A percentile compares a stretch with the other conserved stretches of the same genome.
These are phyloP conservation scores for Ardeotis arabs DNA, from an alignment of 2,113 vertebrate species.

Conservation along the genomic window DNA sequence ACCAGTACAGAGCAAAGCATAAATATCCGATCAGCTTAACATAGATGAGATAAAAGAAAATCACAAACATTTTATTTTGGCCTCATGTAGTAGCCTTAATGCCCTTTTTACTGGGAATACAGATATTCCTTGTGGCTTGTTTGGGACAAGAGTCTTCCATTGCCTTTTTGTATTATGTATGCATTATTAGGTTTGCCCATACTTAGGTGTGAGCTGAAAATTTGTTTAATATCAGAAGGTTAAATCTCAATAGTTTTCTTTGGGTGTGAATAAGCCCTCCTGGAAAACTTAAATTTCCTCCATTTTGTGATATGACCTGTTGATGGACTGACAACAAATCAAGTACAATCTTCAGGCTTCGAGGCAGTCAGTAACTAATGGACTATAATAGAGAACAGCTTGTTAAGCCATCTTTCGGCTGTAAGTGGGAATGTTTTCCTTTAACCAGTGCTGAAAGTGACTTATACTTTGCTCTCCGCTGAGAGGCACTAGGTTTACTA, in stretches of 20 bases:
- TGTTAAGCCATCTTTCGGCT: neutral
- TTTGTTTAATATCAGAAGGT: neutral
- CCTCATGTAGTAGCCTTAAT: neutral
- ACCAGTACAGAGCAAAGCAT: neutral
- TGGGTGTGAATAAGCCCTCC: neutral
- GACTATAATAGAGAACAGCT: neutral
- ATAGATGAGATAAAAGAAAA: neutral
- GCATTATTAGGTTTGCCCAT: neutral
- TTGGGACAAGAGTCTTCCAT: neutral
- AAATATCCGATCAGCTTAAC: neutral
- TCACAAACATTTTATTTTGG: neutral
- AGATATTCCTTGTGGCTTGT: neutral
- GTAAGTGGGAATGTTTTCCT: neutral
- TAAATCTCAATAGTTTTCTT: neutral
- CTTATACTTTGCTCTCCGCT: neutral
- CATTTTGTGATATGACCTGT: rapidly evolving
- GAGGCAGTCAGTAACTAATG: neutral
- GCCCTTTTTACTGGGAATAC: neutral
- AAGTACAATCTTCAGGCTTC: neutral
- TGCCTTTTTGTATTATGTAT: neutral
- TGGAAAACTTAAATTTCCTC: neutral
- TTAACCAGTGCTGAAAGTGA: neutral
- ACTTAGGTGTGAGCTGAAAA: neutral
- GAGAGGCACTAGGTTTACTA: neutral
- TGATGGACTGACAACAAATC: neutral